Conservation (phyloP, 2,888 invertebrate genomes). For the Acrocyrtus sp. region DNA sequence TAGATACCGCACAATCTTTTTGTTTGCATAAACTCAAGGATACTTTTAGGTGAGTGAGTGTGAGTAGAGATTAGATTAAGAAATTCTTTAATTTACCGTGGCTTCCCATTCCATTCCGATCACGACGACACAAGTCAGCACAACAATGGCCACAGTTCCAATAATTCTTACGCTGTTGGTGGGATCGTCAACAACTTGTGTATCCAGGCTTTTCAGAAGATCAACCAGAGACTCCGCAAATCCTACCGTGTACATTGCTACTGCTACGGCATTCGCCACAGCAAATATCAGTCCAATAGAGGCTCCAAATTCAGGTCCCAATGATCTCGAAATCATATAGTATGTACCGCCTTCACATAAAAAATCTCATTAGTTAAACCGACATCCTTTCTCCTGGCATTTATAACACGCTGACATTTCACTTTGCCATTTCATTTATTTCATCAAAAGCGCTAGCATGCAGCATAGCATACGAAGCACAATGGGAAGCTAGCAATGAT, state of each 20-base stretch:
- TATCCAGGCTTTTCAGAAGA: slow-evolving; percentile 72
- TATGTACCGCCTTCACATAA: slow-evolving; percentile 88
- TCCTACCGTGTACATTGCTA: slow-evolving; percentile 70
- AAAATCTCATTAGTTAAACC: slow-evolving; percentile 27
- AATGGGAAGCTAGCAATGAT: no score
- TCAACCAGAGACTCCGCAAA: slow-evolving; percentile 73
- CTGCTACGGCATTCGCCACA: slow-evolving; percentile 68
- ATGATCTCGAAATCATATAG: slow-evolving; percentile 96
- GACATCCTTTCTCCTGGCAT: slow-evolving; percentile 33
- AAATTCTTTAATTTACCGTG: slow-evolving; percentile 66
- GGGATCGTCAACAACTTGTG: slow-evolving; percentile 75
- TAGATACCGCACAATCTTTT: neutral
- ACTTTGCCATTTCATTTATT: slow-evolving; percentile 1
- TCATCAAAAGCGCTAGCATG: no score
- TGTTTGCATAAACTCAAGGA: neutral
- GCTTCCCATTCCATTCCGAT: slow-evolving; percentile 72
- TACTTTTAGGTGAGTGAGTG: no score
- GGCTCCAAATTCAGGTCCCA: slow-evolving; percentile 98
- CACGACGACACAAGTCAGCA: slow-evolving; percentile 69
- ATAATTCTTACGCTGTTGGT: slow-evolving; percentile 70
- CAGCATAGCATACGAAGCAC: no score
- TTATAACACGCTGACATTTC: slow-evolving; percentile 24
- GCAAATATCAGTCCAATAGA: slow-evolving; percentile 72
- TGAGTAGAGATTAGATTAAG: no score
- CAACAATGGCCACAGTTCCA: slow-evolving; percentile 67